Conservation (phyloP, 2,888 invertebrate genomes). For the Tethea ocularis region DNA sequence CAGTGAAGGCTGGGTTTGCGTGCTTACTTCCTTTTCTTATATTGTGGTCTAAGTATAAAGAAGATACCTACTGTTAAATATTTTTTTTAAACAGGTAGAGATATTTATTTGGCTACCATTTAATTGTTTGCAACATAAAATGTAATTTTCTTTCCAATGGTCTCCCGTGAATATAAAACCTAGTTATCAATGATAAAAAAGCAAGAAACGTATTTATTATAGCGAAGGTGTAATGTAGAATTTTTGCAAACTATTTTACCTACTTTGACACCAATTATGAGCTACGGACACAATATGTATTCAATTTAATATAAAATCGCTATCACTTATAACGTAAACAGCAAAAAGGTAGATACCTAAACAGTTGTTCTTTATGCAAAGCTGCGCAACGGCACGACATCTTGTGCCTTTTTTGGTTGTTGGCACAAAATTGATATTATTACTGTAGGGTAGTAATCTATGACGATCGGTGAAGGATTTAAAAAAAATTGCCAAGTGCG, state of each 20-base stretch:
- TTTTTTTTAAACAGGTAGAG: too few relatives aligned
- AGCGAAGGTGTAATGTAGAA: too few relatives aligned
- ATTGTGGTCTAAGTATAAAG: slow-evolving; percentile 36
- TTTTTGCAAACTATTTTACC: too few relatives aligned
- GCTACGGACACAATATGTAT: too few relatives aligned
- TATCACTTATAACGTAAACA: slow-evolving; percentile 37
- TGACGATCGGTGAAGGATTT: background rate
- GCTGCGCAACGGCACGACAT: slow-evolving; percentile 69
- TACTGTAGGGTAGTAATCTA: background rate
- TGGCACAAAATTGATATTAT: slow-evolving; percentile 2
- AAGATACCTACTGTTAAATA: slow-evolving; percentile 16
- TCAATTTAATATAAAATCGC: slow-evolving; percentile 33
- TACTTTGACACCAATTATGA: too few relatives aligned
- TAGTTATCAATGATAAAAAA: too few relatives aligned
- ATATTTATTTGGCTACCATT: too few relatives aligned
- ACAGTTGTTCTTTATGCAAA: slow-evolving; percentile 76
- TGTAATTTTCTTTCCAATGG: too few relatives aligned
- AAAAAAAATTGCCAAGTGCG: background rate
- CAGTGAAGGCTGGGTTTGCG: slow-evolving; percentile 66
- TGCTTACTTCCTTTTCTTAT: slow-evolving; percentile 50
- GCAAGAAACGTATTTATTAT: too few relatives aligned
- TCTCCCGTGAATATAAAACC: too few relatives aligned
- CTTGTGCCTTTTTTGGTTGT: slow-evolving; percentile 16
- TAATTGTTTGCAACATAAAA: too few relatives aligned
- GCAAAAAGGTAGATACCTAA: slow-evolving; percentile 52